Conservation (phyloP, 1,140 invertebrate species). For the Harpegnathos saltator region DNA sequence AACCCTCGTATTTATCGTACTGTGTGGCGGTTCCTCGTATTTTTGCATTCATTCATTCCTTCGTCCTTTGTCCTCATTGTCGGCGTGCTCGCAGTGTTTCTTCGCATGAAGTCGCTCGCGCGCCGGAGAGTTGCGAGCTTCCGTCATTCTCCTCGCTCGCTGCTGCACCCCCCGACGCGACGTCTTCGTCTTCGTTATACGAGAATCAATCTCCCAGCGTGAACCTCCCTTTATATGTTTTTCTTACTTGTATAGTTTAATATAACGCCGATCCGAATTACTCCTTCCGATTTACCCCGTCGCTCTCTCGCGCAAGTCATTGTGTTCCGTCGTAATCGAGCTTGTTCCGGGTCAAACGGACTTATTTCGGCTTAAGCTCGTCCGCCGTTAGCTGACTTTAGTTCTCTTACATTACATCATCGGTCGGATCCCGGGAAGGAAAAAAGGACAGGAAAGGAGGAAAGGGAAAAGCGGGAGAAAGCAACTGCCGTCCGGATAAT, state of each 20-base stretch:
- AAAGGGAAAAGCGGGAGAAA: not conserved
- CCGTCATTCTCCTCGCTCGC: not conserved
- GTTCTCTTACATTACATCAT: constrained; percentile 7
- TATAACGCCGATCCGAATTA: constrained; percentile 2
- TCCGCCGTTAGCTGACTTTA: not conserved
- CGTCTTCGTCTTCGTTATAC: not conserved
- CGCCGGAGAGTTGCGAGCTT: not conserved
- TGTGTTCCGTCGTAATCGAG: not conserved
- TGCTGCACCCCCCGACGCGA: too few relatives aligned
- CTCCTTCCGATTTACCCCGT: not conserved
- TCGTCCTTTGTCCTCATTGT: constrained; percentile 16
- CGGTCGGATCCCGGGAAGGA: not conserved
- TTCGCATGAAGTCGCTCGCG: not conserved
- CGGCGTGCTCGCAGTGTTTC: not conserved
- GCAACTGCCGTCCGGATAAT: not conserved
- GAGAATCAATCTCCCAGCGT: not conserved
- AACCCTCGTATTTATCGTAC: constrained; percentile 45
- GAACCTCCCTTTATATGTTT: too few relatives aligned
- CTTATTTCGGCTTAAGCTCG: constrained; percentile 7
- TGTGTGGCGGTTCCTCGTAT: constrained; percentile 34
- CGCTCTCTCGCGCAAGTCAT: not conserved
- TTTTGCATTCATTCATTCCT: constrained; percentile 39
- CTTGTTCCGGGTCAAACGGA: not conserved
- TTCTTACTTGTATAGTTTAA: constrained; percentile 8
- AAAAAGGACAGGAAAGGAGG: too few relatives aligned